phyloP scores from a whole-genome alignment of 92 coral and sea anemone genomes.

The Epizoanthus stellaris region DNA sequence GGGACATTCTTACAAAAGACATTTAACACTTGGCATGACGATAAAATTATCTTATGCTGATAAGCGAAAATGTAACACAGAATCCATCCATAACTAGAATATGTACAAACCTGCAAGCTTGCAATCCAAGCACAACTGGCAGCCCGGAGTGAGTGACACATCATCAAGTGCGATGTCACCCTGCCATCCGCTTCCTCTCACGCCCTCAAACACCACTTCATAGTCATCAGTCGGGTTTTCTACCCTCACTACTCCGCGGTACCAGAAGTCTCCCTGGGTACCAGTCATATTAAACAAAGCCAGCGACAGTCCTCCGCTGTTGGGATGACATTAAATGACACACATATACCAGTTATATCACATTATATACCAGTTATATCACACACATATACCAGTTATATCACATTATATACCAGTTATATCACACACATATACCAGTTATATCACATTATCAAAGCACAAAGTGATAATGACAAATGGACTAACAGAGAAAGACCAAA shows the following conservation, averaged over 20 bases:
- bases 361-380: too few relatives aligned
- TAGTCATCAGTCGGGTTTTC: slow-evolving; percentile 69
- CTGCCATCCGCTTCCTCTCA: slow-evolving; percentile 87
- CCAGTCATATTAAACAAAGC: slow-evolving; percentile 83
- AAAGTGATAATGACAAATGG: too few relatives aligned
- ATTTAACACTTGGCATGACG: too few relatives aligned
- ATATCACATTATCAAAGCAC: too few relatives aligned
- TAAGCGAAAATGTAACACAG: too few relatives aligned
- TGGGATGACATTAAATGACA: slow-evolving; percentile 6
- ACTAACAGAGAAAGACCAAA: too few relatives aligned
- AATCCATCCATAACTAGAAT: neutral
- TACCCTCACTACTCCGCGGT: slow-evolving; percentile 71
- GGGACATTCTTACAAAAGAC: too few relatives aligned
- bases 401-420: too few relatives aligned
- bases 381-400: neutral
- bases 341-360: too few relatives aligned
- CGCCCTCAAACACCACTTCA: slow-evolving; percentile 94
- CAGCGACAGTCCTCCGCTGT: slow-evolving; percentile 64
- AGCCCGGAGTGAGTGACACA: slow-evolving; percentile 87
- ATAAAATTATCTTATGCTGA: too few relatives aligned
- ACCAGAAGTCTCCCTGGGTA: slow-evolving; percentile 95
- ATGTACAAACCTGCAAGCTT: slow-evolving; percentile 38
- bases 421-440: neutral
- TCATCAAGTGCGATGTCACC: slow-evolving; percentile 98
- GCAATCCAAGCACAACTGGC: slow-evolving; percentile 74